Conservation (phyloP, 2,113 vertebrate species). For the Paratilapia polleni region DNA sequence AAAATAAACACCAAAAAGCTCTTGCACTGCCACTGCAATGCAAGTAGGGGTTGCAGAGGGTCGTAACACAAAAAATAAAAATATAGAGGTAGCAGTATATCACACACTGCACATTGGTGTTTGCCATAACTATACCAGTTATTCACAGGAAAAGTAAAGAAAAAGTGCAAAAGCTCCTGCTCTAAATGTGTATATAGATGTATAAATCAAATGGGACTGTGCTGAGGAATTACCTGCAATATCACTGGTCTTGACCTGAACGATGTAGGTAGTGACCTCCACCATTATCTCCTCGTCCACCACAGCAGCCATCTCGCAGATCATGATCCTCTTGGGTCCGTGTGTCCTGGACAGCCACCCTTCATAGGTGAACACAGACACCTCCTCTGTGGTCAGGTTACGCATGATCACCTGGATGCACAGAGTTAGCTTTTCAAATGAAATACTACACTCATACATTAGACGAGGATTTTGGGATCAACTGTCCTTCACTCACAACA, state of each 20-base stretch:
- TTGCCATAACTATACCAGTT: too few relatives aligned
- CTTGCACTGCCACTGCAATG: too few relatives aligned
- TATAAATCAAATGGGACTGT: too few relatives aligned
- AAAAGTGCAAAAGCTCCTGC: background rate
- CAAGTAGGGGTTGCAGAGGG: too few relatives aligned
- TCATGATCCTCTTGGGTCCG: slow-evolving; percentile 83
- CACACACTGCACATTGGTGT: too few relatives aligned
- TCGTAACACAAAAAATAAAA: too few relatives aligned
- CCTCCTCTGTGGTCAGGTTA: slow-evolving; percentile 87
- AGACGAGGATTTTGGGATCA: background rate
- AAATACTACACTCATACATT: background rate
- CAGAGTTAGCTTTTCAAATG: background rate
- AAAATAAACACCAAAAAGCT: too few relatives aligned
- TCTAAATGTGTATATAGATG: too few relatives aligned
- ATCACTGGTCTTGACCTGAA: slow-evolving; percentile 93
- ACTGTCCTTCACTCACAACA: too few relatives aligned
- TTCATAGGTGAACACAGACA: slow-evolving; percentile 87
- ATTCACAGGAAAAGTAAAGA: too few relatives aligned
- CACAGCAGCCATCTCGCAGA: slow-evolving; percentile 90
- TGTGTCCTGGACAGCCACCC: slow-evolving; percentile 91
- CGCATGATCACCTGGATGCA: slow-evolving; percentile 85
- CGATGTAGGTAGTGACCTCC: slow-evolving; percentile 88
- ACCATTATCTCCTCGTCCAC: slow-evolving; percentile 89
- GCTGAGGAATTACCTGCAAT: slow-evolving; percentile 79
- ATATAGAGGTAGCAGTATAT: too few relatives aligned